Base-by-base conservation (phyloP, 2,797 vertebrate species). In the Potorous gilbertii region DNA sequence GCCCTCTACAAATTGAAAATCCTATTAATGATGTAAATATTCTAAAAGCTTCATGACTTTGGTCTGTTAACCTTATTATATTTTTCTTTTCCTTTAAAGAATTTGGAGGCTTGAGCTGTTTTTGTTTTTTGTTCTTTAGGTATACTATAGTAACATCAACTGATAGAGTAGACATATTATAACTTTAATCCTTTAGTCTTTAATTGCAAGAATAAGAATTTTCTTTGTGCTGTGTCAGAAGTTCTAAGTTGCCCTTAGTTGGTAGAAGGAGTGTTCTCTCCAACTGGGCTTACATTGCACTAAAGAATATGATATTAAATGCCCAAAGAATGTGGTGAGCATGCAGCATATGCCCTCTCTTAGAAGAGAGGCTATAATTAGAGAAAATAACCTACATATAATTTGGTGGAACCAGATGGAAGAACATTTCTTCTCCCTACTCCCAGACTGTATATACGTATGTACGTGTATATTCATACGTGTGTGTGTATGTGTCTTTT, bases 351-450 rank as follows among this genome's bases (percentile, higher is more conserved):
- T 10, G 21, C n/a, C 74, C 66, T 46, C 8, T 81, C 74, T 81
- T 46, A 81, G 29, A 46, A 81, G 74, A 74, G 16, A 81, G 18
- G 40, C 21, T 46, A 81, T 27, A 27, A 46, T 9, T 46, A 81
- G 74, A 46, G 40, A 46, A 46, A 81, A 81, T 46, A 46, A 81
- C 9, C 0, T 81, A 46, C 8, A 11, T 81, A 46, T 81, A 46
- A 27, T 81, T 81, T 81, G 40, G 92, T 50, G 9, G 55, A 95
- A 29, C 91, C 14, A 94, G 34, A 66, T 50, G 87, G 46, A 74
- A 59, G 14, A 91, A 55, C 91, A 34, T 55, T 50, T 93, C 56
- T 92, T 55, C 40, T 94, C 91, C 90, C 56, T 90, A 56, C 94
- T 52, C 59, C 66, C 31, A 55, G 11, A n/a, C n/a, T n/a, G n/a